Conservation (phyloP, 2,888 invertebrate genomes). For the Apamea epomidion region DNA sequence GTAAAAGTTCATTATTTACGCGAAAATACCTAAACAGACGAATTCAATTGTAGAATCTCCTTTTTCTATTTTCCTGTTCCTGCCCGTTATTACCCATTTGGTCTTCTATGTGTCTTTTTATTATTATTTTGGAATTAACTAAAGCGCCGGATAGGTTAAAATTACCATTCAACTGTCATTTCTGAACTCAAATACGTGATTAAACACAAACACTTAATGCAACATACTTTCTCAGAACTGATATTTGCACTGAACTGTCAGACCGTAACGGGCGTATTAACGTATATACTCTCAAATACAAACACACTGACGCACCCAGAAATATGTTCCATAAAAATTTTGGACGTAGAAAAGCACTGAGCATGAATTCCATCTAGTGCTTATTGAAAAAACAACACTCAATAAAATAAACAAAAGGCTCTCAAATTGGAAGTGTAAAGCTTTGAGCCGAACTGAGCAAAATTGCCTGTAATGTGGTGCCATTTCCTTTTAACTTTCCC, state of each 20-base stretch:
- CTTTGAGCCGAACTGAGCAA: slow-evolving; percentile 58
- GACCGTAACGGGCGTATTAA: not conserved
- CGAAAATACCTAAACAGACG: slow-evolving; percentile 19
- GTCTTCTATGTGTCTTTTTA: not conserved
- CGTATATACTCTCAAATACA: slow-evolving; percentile 18
- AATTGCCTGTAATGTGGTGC: slow-evolving; percentile 53
- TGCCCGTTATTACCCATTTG: not conserved
- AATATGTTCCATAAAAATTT: slow-evolving; percentile 38
- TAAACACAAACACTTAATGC: not conserved
- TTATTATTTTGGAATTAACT: not conserved
- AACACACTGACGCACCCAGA: slow-evolving; percentile 1
- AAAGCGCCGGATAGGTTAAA: not conserved
- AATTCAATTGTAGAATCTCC: slow-evolving; percentile 12
- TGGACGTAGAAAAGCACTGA: slow-evolving; percentile 26
- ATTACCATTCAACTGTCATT: not conserved
- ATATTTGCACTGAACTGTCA: slow-evolving; percentile 7
- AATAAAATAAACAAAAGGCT: slow-evolving; percentile 65
- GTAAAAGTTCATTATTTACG: slow-evolving; percentile 36
- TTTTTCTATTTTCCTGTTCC: not conserved
- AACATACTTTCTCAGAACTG: not conserved
- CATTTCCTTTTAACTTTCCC: slow-evolving; percentile 41
- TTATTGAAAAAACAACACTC: slow-evolving; percentile 57
- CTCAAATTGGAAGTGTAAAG: slow-evolving; percentile 64
- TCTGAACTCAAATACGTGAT: not conserved
- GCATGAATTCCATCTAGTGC: slow-evolving; percentile 44